phyloP scores from a whole-genome alignment of 2,888 invertebrate genomes.

The Lucinisca nassula region DNA sequence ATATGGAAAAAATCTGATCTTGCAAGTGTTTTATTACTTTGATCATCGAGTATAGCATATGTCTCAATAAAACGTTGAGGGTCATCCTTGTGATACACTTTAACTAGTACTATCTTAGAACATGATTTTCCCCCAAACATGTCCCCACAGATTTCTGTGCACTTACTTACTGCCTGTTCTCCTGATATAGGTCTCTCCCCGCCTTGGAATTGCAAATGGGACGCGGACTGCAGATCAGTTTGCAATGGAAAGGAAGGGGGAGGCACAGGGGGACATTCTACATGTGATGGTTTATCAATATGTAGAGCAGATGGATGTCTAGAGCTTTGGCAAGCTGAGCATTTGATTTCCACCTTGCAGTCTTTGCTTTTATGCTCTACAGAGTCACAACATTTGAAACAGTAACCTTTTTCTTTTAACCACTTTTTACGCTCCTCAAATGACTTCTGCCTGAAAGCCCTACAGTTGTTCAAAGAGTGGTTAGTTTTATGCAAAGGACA shows the following conservation, averaged over 20 bases:
- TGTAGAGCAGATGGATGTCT: background rate
- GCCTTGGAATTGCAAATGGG: background rate
- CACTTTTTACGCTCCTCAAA: background rate
- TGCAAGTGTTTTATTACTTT: conserved; percentile 23
- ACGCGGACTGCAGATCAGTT: background rate
- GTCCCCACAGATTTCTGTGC: conserved; percentile 21
- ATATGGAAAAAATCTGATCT: conserved; percentile 1
- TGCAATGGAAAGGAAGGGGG: background rate
- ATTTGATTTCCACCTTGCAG: background rate
- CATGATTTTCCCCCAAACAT: conserved; percentile 21
- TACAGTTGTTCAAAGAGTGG: background rate
- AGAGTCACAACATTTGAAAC: conserved; percentile 9
- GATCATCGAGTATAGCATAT: conserved; percentile 26
- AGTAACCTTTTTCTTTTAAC: background rate
- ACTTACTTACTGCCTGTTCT: background rate
- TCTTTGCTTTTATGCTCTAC: background rate
- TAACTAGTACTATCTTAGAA: conserved; percentile 6
- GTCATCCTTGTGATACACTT: background rate
- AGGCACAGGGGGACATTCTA: background rate
- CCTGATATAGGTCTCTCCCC: background rate
- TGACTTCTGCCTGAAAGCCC: background rate
- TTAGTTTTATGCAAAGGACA: background rate
- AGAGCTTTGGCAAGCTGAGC: background rate
- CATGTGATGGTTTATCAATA: background rate
- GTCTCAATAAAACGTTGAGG: background rate